phyloP scores from a whole-genome alignment of 2,113 vertebrate genomes.

The Nothobranchius kuhntae region DNA sequence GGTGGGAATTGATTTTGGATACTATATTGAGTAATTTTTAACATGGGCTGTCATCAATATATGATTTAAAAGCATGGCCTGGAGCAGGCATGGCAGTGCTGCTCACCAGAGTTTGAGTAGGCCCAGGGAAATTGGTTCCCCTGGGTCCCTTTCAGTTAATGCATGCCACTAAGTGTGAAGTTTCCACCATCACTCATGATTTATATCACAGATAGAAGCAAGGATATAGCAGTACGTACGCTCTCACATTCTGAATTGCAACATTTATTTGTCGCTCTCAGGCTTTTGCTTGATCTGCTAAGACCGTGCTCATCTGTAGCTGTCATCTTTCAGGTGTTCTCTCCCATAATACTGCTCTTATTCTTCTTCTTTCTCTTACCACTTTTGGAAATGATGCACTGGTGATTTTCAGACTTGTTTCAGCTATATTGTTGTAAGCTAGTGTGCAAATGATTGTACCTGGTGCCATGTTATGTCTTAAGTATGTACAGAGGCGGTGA shows the following conservation, averaged over 20 bases:
- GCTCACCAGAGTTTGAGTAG: conserved; percentile 50
- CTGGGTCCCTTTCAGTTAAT: conserved; percentile 56
- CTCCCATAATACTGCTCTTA: neutral
- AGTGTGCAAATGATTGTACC: neutral
- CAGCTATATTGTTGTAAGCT: conserved; percentile 9
- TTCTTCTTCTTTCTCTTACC: neutral
- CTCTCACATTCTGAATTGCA: conserved; percentile 30
- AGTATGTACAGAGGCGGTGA: neutral
- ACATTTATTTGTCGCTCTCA: conserved; percentile 26
- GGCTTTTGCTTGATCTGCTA: conserved; percentile 17
- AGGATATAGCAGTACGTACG: conserved; percentile 26
- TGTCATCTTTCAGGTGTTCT: conserved; percentile 25
- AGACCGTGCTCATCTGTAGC: conserved; percentile 25
- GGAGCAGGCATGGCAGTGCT: conserved; percentile 29
- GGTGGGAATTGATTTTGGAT: conserved; percentile 69
- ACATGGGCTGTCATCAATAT: conserved; percentile 66
- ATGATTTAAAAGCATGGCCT: conserved; percentile 65
- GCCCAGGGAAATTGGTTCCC: conserved; percentile 43
- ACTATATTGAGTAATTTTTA: conserved; percentile 71
- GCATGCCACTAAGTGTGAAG: conserved; percentile 47
- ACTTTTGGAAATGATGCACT: neutral
- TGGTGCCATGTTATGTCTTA: neutral
- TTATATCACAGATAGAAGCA: conserved; percentile 48
- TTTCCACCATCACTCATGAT: conserved; percentile 50
- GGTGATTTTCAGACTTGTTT: conserved; percentile 11